phyloP scores from a whole-genome alignment of 2,888 invertebrate genomes.

The Prosapia bicincta region DNA sequence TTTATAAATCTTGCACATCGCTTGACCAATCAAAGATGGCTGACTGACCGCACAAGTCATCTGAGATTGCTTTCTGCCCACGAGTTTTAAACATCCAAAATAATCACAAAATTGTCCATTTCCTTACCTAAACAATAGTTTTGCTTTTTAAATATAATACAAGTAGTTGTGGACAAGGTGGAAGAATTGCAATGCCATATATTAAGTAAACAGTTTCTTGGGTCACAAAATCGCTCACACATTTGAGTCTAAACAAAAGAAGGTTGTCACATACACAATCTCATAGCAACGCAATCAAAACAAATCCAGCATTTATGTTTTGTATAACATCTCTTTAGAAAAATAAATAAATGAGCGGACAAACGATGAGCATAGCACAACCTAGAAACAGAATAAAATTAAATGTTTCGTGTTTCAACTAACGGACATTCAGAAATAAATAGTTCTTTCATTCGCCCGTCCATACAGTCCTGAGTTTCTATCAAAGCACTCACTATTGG shows the following conservation, averaged over 20 bases:
- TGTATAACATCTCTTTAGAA: neutral
- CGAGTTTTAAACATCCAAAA: neutral
- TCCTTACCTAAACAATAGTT: neutral
- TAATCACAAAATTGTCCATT: neutral
- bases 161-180: neutral
- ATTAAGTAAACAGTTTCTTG: neutral
- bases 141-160: neutral
- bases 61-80: neutral
- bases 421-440: neutral
- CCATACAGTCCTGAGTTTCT: neutral
- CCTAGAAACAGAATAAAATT: neutral
- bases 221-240: neutral
- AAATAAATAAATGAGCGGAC: neutral
- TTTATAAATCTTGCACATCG: neutral
- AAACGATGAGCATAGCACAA: neutral
- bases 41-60: neutral
- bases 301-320: neutral
- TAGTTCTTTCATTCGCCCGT: neutral
- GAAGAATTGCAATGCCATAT: neutral
- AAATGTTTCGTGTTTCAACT: neutral
- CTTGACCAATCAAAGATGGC: neutral
- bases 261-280: neutral
- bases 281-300: neutral
- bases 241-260: neutral
- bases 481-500: neutral